Base-by-base conservation (phyloP, 2,888 invertebrate species). In the Amphipyra tragopoginis region DNA sequence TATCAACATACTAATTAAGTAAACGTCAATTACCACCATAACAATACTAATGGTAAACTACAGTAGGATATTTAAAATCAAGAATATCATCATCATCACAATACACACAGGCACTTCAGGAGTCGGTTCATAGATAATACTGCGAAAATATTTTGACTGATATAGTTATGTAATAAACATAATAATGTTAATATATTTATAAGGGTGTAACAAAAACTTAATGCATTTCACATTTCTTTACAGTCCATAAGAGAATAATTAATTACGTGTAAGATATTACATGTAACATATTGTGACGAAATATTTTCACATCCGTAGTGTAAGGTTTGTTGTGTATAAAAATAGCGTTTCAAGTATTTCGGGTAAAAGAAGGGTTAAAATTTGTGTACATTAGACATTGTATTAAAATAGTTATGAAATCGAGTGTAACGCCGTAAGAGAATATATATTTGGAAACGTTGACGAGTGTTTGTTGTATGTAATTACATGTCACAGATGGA, bases 161-260 rank as follows among this genome's bases (percentile, higher is more conserved):
- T 93, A 90, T 91, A 92, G 88, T 90, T 90, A 91, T 89, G 82
- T 88, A 84, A 84, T 87, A 88, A 88, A 88, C 88, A 86, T 90
- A 90, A 90, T 89, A 91, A 90, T 92, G 92, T 92, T 93, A 93
- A 92, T 90, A 90, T 93, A 94, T 93, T 93, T 91, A 83, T 94
- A 93, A 92, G 93, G 78, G 83, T 91, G 88, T 92, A 93, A 92
- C 90, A 93, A 92, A 90, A 92, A 92, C 91, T 90, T 92, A 91
- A 91, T 94, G 94, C 94, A 94, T 94, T 94, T 94, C 92, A 92
- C 93, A 90, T 93, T 94, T 93, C 93, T 93, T 91, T 92, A 93
- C 92, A 93, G 93, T 93, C 92, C 92, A 90, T 93, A 92, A 88
- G 89, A 88, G 81, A 89, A 89, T 91, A 89, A 88, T 85, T 86